Evolutionary conservation across 2,797 vertebrate species (phyloP).

Genomic region (Notolepis coatsorum): DNA sequence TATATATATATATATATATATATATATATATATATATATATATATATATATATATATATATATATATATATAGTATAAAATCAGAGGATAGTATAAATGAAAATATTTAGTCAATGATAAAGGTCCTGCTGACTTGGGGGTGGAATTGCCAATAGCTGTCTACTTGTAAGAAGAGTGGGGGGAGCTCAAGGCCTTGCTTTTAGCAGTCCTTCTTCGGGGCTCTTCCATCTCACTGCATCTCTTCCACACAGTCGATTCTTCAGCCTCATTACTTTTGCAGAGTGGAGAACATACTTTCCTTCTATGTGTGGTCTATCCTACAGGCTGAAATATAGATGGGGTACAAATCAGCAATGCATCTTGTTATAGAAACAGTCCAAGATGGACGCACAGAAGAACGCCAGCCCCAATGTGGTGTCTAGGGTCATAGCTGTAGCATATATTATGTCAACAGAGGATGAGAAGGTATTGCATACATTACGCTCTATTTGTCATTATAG

Average conservation of each 20-base stretch:
- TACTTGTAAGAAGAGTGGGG: not conserved
- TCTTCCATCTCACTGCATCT: slow-evolving; percentile 32
- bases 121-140: not conserved
- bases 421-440: not conserved
- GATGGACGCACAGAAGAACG: not conserved
- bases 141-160: slow-evolving; percentile 6
- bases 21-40: too few relatives aligned
- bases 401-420: not conserved
- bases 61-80: too few relatives aligned
- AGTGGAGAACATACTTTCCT: slow-evolving; percentile 20
- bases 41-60: too few relatives aligned
- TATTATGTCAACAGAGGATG: not conserved
- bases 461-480: slow-evolving; percentile 26
- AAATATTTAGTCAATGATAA: not conserved
- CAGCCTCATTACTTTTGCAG: slow-evolving; percentile 31
- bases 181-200: slow-evolving; percentile 28
- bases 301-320: not conserved
- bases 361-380: slow-evolving; percentile 6
- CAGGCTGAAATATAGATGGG: slow-evolving; percentile 13
- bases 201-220: slow-evolving; percentile 38
- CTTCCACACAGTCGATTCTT: slow-evolving; percentile 42
- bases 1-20: too few relatives aligned
- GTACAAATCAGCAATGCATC: slow-evolving; percentile 21
- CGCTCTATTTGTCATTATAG: slow-evolving; percentile 52
- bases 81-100: too few relatives aligned